Conservation (phyloP, 2,888 invertebrate genomes). For the Netelia fuscicornis region DNA sequence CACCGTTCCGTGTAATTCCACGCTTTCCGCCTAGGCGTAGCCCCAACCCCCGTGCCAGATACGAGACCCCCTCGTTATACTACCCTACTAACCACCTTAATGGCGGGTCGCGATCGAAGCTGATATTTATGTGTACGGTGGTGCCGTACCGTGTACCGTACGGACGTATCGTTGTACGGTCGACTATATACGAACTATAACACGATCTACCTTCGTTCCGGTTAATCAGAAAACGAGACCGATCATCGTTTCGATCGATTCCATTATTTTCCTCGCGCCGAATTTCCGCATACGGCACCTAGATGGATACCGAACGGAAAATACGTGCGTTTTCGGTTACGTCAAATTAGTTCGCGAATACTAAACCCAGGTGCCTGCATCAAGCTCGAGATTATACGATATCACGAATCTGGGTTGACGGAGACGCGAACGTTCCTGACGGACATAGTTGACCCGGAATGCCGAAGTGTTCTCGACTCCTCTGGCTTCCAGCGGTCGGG, state of each 20-base stretch:
- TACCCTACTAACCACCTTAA: conserved; percentile 51
- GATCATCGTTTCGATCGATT: conserved; percentile 51
- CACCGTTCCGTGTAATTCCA: conserved; percentile 49
- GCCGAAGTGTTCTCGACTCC: conserved; percentile 60
- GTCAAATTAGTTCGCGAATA: too few species aligned
- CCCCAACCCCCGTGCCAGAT: conserved; percentile 6
- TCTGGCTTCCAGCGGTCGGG: conserved; percentile 42
- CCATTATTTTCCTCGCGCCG: conserved; percentile 30
- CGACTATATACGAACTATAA: neutral
- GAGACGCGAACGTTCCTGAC: conserved; percentile 49
- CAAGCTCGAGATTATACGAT: conserved; percentile 9
- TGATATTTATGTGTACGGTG: conserved; percentile 41
- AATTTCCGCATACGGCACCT: conserved; percentile 17
- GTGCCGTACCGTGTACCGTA: conserved; percentile 41
- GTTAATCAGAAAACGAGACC: neutral
- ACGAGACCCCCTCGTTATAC: conserved; percentile 41
- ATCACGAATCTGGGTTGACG: conserved; percentile 60
- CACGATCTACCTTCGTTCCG: neutral
- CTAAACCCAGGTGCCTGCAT: too few species aligned
- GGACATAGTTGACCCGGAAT: conserved; percentile 66
- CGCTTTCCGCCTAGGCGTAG: conserved; percentile 18
- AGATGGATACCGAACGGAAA: neutral
- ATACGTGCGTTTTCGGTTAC: neutral
- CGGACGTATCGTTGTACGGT: conserved; percentile 1
- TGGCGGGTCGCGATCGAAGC: conserved; percentile 41